These are phyloP conservation scores for Enteromius anoplus DNA, from an alignment of 2,797 vertebrate genomes.

Conservation along the genomic window DNA sequence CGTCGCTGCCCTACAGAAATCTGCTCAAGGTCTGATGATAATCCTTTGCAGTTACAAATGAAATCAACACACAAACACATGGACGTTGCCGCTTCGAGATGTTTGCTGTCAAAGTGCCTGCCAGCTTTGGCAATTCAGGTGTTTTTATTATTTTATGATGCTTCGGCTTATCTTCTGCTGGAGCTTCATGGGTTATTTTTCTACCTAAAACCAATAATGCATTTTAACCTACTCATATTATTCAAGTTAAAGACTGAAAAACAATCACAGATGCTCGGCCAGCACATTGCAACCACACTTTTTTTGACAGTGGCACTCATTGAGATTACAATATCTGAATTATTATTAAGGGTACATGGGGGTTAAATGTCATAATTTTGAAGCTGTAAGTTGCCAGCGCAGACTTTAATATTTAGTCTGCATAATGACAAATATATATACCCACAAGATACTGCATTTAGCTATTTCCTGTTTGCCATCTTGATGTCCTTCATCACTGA, in stretches of 20 bases:
- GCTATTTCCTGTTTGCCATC: not conserved
- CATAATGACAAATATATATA: slow-evolving; percentile 9
- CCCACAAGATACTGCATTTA: slow-evolving; percentile 1
- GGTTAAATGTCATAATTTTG: not conserved
- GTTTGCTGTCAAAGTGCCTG: slow-evolving; percentile 20
- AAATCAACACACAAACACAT: slow-evolving; percentile 34
- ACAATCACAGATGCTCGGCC: not conserved
- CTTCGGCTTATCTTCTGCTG: slow-evolving; percentile 1
- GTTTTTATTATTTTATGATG: slow-evolving; percentile 5
- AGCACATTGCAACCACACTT: not conserved
- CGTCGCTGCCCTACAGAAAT: not conserved
- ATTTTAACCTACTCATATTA: slow-evolving; percentile 20
- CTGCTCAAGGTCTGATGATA: slow-evolving; percentile 32
- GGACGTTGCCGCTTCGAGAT: not conserved
- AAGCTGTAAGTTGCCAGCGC: not conserved
- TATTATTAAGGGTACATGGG: not conserved
- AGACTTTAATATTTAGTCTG: not conserved
- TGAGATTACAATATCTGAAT: not conserved
- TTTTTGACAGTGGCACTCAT: not conserved
- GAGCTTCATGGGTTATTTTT: not conserved
- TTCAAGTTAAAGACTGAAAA: not conserved
- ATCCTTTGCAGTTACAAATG: slow-evolving; percentile 30
- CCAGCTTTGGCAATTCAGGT: slow-evolving; percentile 17
- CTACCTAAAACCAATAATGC: not conserved
- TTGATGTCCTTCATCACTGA: slow-evolving; percentile 6